Percentiles rank a stretch among this genome's conserved stretches.
Conservation (phyloP, 1,140 invertebrate genomes). For the Laupala kohalensis region DNA sequence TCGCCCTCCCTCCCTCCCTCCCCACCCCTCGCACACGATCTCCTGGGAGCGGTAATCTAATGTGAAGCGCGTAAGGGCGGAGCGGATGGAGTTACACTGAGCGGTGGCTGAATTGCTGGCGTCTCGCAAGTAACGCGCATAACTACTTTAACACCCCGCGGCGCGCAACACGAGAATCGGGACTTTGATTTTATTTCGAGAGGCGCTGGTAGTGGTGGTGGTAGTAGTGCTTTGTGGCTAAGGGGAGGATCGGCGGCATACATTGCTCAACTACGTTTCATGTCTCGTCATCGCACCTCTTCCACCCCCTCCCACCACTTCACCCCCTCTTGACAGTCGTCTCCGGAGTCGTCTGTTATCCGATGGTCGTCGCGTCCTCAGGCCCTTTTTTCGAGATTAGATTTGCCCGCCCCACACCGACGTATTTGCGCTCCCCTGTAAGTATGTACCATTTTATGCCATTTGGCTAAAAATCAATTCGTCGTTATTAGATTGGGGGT, state of each 20-base stretch:
- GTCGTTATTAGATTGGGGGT: conserved; percentile 19
- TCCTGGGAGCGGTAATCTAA: background rate
- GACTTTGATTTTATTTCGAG: background rate
- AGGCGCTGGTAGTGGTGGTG: too few species aligned
- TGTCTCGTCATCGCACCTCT: too few species aligned
- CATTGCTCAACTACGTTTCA: too few species aligned
- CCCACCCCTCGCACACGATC: too few species aligned
- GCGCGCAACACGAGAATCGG: background rate
- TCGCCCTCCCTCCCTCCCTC: background rate
- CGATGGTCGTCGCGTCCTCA: background rate
- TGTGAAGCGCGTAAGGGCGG: background rate
- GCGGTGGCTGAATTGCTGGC: too few species aligned
- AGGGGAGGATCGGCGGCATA: too few species aligned
- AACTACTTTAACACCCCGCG: background rate
- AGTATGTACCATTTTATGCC: conserved; percentile 16
- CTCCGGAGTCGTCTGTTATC: background rate
- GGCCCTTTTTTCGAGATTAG: conserved; percentile 8
- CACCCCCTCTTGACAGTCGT: background rate
- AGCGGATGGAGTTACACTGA: background rate
- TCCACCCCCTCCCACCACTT: too few species aligned
- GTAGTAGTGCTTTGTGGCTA: background rate
- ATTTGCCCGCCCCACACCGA: conserved; percentile 6
- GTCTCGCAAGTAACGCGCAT: background rate
- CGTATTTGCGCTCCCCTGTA: background rate
- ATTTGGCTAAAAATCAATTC: conserved; percentile 21